Evolutionary conservation across 2,113 vertebrate genomes (phyloP), one percentile per base, ranked within the genome.

Genomic region (Uria lomvia): DNA sequence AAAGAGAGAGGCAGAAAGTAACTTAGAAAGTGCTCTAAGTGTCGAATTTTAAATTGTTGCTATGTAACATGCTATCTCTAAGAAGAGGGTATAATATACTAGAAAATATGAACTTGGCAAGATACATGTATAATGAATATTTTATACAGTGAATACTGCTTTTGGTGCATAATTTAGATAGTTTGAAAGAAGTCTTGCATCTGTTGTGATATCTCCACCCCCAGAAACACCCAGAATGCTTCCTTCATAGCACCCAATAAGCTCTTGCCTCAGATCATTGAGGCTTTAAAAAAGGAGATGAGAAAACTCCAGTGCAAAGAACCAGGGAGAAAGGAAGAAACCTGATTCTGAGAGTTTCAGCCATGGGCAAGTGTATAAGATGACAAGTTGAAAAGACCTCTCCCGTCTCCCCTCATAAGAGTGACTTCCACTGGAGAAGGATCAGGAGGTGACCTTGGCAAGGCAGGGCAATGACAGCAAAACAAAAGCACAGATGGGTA

Each of bases 91-190:
- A 79, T 79, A 93, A 94, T 60, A 77, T 78, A 82, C 34, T 60
- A 72, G 80, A 88, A 95, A 89, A 92, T 84, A 78, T 2, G 23
- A 75, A 9, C 58, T 96, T 95, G 90, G 90, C 94, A 96, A 89
- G 87, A 91, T 75, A 15, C 18, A 60, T 82, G 49, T 85, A 82
- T 68, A 95, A 97, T 93, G 94, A 96, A 96, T 94, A 72, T 90
- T 94, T 95, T 84, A 92, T 75, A 72, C 13, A 75, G 76, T 49
- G 87, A 71, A 52, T 47, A 68, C 60, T 60, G 40, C 62, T 87
- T 97, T 90, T 70, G 72, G 58, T 93, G 90, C 93, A 96, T 95
- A 93, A 92, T 90, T 96, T 92, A 94, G 43, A 75, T 42, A 95
- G 84, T 92, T 95, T 84, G 72, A 86, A 94, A 96, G 77, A 82